Conservation (phyloP, 2,797 vertebrate genomes). For the Nothura maculosa region DNA sequence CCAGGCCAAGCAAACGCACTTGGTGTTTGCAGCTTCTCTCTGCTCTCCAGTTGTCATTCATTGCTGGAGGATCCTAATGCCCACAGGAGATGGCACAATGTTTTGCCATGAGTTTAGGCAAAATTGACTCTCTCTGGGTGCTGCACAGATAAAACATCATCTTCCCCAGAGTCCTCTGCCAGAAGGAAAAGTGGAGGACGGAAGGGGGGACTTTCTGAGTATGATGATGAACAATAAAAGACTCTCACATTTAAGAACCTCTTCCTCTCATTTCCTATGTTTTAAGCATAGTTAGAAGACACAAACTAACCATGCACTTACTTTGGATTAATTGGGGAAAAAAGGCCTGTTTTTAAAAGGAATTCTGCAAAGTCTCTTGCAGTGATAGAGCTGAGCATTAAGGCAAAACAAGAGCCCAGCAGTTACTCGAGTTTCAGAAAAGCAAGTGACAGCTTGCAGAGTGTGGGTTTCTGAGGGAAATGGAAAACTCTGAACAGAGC, state of each 20-base stretch:
- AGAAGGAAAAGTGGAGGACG: neutral
- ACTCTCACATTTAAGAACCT: neutral
- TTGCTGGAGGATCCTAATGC: neutral
- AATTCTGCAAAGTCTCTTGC: neutral
- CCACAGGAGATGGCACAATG: neutral
- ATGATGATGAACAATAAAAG: neutral
- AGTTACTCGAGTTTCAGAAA: neutral
- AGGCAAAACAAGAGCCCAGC: neutral
- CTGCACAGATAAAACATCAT: neutral
- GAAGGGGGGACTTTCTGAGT: neutral
- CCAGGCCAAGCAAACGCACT: neutral
- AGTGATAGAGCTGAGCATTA: neutral
- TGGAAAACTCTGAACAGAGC: neutral
- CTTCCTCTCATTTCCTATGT: neutral
- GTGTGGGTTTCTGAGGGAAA: neutral
- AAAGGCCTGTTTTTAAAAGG: neutral
- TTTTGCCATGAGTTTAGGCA: neutral
- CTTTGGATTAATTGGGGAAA: neutral
- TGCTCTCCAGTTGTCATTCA: neutral
- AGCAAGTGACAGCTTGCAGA: neutral
- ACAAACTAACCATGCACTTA: neutral
- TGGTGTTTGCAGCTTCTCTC: neutral
- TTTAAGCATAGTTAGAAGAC: slow-evolving; percentile 1
- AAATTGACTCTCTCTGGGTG: neutral
- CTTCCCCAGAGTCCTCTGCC: neutral